phyloP scores from a whole-genome alignment of 2,113 vertebrate genomes.

The Sylvietta virens region DNA sequence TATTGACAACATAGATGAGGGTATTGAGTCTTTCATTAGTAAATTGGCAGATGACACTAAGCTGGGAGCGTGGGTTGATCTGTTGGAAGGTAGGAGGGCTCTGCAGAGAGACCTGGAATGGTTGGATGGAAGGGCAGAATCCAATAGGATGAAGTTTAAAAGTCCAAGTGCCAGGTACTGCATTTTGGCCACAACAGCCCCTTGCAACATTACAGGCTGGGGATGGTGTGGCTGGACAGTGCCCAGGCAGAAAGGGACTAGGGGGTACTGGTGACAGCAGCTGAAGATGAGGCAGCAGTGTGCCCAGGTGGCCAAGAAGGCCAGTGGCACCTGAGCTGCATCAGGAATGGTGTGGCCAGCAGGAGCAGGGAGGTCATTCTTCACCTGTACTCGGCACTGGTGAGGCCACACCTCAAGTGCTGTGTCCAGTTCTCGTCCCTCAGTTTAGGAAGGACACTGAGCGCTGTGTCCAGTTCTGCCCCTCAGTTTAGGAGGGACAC shows the following conservation, averaged over 20 bases:
- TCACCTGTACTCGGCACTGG: fast-evolving
- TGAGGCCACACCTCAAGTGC: neutral
- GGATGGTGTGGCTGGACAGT: neutral
- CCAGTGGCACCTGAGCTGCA: neutral
- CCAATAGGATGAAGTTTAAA: neutral
- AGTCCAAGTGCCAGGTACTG: neutral
- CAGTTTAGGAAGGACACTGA: neutral
- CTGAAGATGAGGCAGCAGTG: neutral
- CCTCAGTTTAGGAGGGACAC: neutral
- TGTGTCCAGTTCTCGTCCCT: neutral
- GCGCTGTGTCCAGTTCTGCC: neutral
- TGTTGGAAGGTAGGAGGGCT: neutral
- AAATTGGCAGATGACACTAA: neutral
- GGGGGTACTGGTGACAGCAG: neutral
- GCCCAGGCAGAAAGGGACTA: neutral
- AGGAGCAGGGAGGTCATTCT: neutral
- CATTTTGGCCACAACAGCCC: neutral
- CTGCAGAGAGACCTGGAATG: neutral
- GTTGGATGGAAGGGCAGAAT: neutral
- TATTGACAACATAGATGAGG: neutral
- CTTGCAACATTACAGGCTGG: fast-evolving
- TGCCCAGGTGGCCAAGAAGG: neutral
- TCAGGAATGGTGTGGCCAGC: neutral
- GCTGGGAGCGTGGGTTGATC: fast-evolving
- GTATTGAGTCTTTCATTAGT: neutral